phyloP scores from a whole-genome alignment of 2,888 invertebrate genomes.

The Lumbricus terrestris region DNA sequence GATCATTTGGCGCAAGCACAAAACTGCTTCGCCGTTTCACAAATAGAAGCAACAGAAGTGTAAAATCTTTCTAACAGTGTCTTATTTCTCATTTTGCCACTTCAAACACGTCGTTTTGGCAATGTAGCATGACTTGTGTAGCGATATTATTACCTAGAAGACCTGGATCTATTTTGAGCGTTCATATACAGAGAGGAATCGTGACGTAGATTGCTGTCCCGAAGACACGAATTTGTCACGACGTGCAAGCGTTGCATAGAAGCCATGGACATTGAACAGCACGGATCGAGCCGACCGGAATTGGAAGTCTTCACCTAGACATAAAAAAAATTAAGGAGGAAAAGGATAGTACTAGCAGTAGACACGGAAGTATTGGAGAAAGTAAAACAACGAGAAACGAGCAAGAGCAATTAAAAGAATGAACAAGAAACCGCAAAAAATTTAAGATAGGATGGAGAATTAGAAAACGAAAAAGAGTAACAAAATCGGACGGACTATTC shows the following conservation, averaged over 20 bases:
- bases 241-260: neutral
- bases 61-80: neutral
- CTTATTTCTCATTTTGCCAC: neutral
- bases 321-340: neutral
- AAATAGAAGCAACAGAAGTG: neutral
- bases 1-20: neutral
- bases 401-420: no score
- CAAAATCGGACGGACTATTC: no score
- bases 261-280: neutral
- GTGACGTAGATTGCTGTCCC: no score
- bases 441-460: no score
- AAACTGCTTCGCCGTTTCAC: neutral
- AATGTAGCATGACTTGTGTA: neutral
- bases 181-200: no score
- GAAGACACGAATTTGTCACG: neutral
- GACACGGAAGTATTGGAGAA: no score
- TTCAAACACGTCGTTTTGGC: neutral
- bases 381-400: no score
- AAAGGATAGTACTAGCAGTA: no score
- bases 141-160: no score
- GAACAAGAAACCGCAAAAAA: no score
- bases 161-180: no score
- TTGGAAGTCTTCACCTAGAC: neutral
- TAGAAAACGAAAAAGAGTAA: no score
- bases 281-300: neutral